A percentile compares a stretch with the other conserved stretches of the same genome.
phyloP scores from a whole-genome alignment of 2,113 vertebrate species.

The Anguilla japonica region DNA sequence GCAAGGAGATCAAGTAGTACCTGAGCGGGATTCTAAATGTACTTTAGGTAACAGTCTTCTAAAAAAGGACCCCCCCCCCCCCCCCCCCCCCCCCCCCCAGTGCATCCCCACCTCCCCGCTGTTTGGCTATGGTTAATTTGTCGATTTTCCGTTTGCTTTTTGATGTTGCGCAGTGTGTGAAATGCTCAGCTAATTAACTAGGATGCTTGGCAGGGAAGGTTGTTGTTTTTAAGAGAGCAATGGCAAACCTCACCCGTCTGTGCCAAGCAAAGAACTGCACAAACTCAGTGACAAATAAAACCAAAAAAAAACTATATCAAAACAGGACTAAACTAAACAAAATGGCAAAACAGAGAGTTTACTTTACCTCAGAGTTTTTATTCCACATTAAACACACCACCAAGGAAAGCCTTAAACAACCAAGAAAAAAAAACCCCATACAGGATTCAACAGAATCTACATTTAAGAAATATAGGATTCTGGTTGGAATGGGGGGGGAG shows the following conservation, averaged over 20 bases:
- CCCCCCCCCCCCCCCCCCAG: neutral
- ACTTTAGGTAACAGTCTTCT: conserved; percentile 12
- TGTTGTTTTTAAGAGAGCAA: conserved; percentile 64
- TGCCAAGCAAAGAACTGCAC: conserved; percentile 49
- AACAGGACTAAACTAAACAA: conserved; percentile 43
- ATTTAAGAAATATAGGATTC: conserved; percentile 44
- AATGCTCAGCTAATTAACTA: conserved; percentile 68
- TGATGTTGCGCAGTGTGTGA: conserved; percentile 70
- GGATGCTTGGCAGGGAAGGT: conserved; percentile 62
- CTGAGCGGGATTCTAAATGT: neutral
- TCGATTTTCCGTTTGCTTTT: conserved; percentile 58
- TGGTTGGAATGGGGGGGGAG: conserved; percentile 53
- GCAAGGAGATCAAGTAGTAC: neutral
- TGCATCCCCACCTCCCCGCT: conserved; percentile 6
- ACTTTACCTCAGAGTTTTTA: conserved; percentile 40
- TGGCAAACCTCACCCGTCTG: conserved; percentile 64
- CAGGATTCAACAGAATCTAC: conserved; percentile 37
- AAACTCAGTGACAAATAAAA: conserved; percentile 62
- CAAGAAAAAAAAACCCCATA: conserved; percentile 14
- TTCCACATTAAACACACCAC: conserved; percentile 50
- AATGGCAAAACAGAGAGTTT: conserved; percentile 44
- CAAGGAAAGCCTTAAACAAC: conserved; percentile 10
- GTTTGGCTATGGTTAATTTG: conserved; percentile 50
- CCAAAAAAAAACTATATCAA: conserved; percentile 46
- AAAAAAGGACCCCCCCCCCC: conserved; percentile 38